Conservation (phyloP, 2,797 vertebrate species). For the Gobio occitaniae region DNA sequence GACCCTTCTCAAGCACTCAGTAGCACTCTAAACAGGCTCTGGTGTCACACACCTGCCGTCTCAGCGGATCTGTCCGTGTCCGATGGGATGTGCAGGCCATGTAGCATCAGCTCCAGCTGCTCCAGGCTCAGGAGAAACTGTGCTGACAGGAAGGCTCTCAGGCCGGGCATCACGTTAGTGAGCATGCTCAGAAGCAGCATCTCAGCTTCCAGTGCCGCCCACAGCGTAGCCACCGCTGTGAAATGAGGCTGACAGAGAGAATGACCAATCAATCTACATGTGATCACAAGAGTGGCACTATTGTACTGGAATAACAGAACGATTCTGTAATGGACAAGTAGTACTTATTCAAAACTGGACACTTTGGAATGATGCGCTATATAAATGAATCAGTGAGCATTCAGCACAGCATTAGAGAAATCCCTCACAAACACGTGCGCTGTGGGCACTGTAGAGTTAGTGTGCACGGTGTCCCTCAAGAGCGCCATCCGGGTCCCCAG, state of each 20-base stretch:
- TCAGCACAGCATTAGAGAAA: not conserved
- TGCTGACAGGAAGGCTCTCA: conserved; percentile 80
- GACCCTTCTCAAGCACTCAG: not conserved
- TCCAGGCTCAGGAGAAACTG: conserved; percentile 79
- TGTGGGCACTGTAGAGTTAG: conserved; percentile 80
- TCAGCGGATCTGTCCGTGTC: conserved; percentile 80
- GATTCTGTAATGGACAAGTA: not conserved
- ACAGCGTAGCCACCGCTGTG: conserved; percentile 80
- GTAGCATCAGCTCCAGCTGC: conserved; percentile 77
- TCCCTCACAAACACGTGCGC: conserved; percentile 88
- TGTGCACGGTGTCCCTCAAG: conserved; percentile 76
- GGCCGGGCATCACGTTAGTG: conserved; percentile 71
- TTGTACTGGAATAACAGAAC: not conserved
- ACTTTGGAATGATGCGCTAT: too few species aligned
- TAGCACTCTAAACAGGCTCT: too few species aligned
- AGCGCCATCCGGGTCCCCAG: conserved; percentile 76
- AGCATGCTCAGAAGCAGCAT: conserved; percentile 82
- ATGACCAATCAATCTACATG: not conserved
- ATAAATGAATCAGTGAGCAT: not conserved
- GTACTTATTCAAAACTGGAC: not conserved
- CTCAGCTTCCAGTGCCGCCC: conserved; percentile 87
- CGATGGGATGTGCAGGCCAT: conserved; percentile 78
- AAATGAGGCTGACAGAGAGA: conserved; percentile 83
- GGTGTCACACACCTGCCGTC: conserved; percentile 76
- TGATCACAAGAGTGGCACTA: not conserved